These are phyloP conservation scores for Trematomus loennbergii DNA, from an alignment of 2,113 vertebrate genomes.

Conservation along the genomic window DNA sequence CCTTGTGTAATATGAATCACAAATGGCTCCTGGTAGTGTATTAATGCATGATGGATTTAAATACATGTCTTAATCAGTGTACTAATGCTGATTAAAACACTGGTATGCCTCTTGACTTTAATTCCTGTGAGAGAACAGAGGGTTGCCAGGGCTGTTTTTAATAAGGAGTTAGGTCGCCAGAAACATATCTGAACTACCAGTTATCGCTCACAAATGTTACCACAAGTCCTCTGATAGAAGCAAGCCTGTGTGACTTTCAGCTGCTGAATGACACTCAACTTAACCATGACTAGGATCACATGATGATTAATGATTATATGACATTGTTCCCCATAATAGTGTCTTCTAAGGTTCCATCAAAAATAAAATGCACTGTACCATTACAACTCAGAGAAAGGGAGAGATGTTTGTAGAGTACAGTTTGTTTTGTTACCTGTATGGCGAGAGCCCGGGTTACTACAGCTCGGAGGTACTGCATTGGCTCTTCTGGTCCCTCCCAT, in stretches of 20 bases:
- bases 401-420: neutral
- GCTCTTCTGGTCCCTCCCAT: slow-evolving; percentile 98
- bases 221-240: neutral
- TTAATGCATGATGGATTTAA: slow-evolving; percentile 38
- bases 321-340: neutral
- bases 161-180: slow-evolving; percentile 1
- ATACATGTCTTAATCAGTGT: slow-evolving; percentile 37
- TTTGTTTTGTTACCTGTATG: slow-evolving; percentile 87
- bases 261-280: neutral
- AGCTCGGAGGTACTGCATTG: slow-evolving; percentile 94
- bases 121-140: slow-evolving; percentile 1
- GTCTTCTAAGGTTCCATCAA: neutral
- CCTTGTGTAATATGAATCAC: slow-evolving; percentile 15
- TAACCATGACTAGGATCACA: neutral
- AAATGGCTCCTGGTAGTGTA: neutral
- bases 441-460: slow-evolving; percentile 90
- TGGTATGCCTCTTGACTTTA: slow-evolving; percentile 21
- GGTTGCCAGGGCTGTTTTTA: slow-evolving; percentile 18
- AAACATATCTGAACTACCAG: neutral
- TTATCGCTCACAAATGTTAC: neutral
- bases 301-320: neutral
- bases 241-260: neutral
- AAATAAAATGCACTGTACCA: neutral
- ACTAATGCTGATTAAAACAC: slow-evolving; percentile 32
- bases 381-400: neutral